These are phyloP conservation scores for Puntigrus tetrazona DNA, from an alignment of 2,113 vertebrate genomes.

Conservation along the genomic window DNA sequence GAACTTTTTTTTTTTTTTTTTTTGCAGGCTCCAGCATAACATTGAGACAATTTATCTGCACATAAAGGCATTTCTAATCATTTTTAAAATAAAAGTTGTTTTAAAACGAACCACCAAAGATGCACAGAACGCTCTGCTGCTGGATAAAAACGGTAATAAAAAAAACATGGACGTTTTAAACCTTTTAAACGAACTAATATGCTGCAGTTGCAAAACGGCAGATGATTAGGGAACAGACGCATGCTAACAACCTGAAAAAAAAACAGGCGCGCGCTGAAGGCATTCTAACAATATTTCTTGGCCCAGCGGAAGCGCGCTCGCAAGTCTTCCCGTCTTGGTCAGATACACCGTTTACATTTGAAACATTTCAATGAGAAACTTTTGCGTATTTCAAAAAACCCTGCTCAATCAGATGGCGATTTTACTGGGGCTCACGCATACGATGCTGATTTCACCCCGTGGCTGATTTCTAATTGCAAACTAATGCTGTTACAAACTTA, in stretches of 20 bases:
- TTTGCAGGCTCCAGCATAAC: not conserved
- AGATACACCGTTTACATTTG: not conserved
- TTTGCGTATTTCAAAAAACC: not conserved
- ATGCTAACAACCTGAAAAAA: not conserved
- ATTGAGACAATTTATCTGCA: not conserved
- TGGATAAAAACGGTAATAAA: not conserved
- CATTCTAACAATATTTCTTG: not conserved
- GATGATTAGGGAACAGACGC: not conserved
- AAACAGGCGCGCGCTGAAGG: not conserved
- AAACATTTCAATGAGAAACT: not conserved
- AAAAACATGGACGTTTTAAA: not conserved
- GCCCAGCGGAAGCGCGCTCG: not conserved
- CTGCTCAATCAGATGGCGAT: not conserved
- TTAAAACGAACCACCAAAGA: too few species aligned
- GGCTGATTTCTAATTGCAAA: conserved; percentile 10
- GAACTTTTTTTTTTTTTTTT: not conserved
- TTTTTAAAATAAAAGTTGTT: not conserved
- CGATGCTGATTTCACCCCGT: not conserved
- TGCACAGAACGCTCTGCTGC: too few species aligned
- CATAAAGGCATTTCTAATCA: not conserved
- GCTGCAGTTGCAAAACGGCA: not conserved
- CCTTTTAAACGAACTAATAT: not conserved
- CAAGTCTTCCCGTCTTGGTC: not conserved
- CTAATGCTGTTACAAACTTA: conserved; percentile 5
- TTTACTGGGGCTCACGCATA: not conserved